These are phyloP conservation scores for Isaurus tuberculatus DNA, from an alignment of 92 coral and sea anemone genomes.

Conservation along the genomic window DNA sequence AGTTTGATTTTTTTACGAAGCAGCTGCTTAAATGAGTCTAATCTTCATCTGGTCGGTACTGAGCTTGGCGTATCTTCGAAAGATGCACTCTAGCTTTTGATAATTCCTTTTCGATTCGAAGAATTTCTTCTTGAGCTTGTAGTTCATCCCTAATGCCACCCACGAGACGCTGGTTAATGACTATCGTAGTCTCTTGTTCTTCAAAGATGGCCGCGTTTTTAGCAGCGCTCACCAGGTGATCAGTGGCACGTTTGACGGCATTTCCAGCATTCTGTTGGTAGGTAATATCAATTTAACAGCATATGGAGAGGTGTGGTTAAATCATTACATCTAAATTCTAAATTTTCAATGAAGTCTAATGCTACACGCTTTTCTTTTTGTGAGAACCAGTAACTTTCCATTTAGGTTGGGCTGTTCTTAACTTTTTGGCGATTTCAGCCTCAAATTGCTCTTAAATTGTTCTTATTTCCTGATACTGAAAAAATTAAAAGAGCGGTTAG, in stretches of 20 bases:
- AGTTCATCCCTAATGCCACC: slow-evolving; percentile 98
- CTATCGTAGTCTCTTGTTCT: slow-evolving; percentile 95
- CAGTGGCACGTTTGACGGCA: slow-evolving; percentile 97
- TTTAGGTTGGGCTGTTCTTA: too few relatives aligned
- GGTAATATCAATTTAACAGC: background rate
- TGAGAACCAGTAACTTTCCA: too few relatives aligned
- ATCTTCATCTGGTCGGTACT: slow-evolving; percentile 91
- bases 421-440: too few relatives aligned
- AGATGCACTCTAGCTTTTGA: slow-evolving; percentile 84
- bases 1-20: background rate
- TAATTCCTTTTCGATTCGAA: slow-evolving; percentile 94
- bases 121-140: slow-evolving; percentile 93
- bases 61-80: slow-evolving; percentile 89
- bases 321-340: background rate
- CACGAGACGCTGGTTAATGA: slow-evolving; percentile 97
- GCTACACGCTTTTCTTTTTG: too few relatives aligned
- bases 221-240: slow-evolving; percentile 94
- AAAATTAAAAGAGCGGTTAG: too few relatives aligned
- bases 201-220: slow-evolving; percentile 97
- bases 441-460: too few relatives aligned
- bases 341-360: background rate
- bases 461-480: too few relatives aligned
- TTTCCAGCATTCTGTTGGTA: slow-evolving; percentile 89
- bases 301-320: background rate
- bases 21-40: background rate